phyloP scores from a whole-genome alignment of 2,113 vertebrate species.

The Nansenia antarctica region DNA sequence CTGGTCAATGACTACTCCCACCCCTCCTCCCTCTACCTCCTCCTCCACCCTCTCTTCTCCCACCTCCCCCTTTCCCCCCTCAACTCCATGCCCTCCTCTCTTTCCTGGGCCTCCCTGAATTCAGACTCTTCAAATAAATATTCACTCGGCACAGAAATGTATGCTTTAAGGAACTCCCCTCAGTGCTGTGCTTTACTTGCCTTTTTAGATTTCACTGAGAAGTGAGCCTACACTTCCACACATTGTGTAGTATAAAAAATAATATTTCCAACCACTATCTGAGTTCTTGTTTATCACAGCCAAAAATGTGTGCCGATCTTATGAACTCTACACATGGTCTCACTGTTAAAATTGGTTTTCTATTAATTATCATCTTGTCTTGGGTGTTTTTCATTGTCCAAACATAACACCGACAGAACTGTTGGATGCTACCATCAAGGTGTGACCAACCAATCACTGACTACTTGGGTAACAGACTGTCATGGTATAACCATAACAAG shows the following conservation, averaged over 20 bases:
- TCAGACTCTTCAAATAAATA: conserved; percentile 40
- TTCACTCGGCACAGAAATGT: conserved; percentile 7
- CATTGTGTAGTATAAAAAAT: neutral
- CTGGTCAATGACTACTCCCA: conserved; percentile 19
- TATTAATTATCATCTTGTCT: too few relatives aligned
- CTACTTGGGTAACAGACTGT: too few relatives aligned
- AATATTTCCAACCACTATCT: neutral
- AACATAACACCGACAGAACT: too few relatives aligned
- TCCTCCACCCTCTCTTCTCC: neutral
- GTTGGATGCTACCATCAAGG: too few relatives aligned
- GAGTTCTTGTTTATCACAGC: neutral
- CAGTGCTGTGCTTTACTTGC: neutral
- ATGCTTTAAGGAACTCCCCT: neutral
- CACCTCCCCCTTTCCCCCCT: conserved; percentile 1
- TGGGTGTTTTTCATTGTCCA: neutral
- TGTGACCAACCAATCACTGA: too few relatives aligned
- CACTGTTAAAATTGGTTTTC: too few relatives aligned
- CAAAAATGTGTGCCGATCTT: too few relatives aligned
- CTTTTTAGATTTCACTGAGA: neutral
- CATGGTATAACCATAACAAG: too few relatives aligned
- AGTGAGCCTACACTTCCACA: neutral
- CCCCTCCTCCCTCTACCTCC: neutral
- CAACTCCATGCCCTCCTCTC: conserved; percentile 11
- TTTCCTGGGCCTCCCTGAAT: conserved; percentile 25
- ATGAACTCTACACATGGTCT: too few relatives aligned